Evolutionary conservation across 2,797 vertebrate species (phyloP), one percentile per base, ranked within the genome.

Genomic region (Masticophis lateralis): DNA sequence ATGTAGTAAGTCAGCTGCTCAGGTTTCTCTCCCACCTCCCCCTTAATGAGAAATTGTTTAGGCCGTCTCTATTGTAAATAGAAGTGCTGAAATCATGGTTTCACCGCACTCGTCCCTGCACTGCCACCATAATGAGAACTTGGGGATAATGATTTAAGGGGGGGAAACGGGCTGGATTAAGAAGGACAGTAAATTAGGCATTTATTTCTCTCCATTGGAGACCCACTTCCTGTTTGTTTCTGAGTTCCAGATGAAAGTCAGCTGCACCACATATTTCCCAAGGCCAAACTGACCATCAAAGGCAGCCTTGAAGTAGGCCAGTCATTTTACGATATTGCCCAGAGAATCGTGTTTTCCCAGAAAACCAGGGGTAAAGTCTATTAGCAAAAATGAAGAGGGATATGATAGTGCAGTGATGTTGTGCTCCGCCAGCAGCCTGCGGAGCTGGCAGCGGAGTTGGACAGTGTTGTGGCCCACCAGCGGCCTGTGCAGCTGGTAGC

Each of bases 111-210:
- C 92, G 96, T 95, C 94, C 87, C 94, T 90, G 4, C 59, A 95
- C 94, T 96, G 96, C 95, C 96, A 96, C 96, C 93, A 63, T 97
- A 97, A 96, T 96, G 96, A 97, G 94, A 95, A 95, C 95, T 94
- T 91, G 93, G 94, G 94, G 95, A 97, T 97, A 97, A 97, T 96
- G 96, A 96, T 93, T 97, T 96, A 95, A 96, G 94, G 95, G 96
- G 96, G n/a, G 47, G 5, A n/a, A 94, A 96, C 95, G 95, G 94
- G 94, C 94, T 95, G 95, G 95, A 97, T 97, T 97, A 97, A 97
- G 95, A 96, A 95, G 95, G 95, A 97, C 94, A 96, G 95, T 97
- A 97, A 97, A 97, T 97, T 97, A 97, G 95, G 94, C 96, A 97
- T 97, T 97, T 97, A 96, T 97, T 94, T 97, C 95, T 97, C 95